Evolutionary conservation across 2,888 invertebrate genomes (phyloP).

Genomic region (Dicroscelio sp.): DNA sequence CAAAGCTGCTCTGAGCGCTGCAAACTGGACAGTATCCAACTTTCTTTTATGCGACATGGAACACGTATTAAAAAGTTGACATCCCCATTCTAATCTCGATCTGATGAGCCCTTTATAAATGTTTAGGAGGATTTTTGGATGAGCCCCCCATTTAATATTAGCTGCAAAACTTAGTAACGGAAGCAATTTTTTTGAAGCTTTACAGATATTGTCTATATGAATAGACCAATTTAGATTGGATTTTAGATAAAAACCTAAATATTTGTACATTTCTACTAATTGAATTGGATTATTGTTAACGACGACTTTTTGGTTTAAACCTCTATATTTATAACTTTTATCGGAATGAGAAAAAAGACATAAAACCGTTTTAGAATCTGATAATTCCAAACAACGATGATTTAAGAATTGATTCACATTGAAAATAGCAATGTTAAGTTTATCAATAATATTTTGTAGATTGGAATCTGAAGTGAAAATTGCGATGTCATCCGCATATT

Average conservation of each 20-base stretch:
- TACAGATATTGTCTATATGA: not conserved
- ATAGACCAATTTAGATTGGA: slow-evolving; percentile 15
- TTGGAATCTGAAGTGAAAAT: no score
- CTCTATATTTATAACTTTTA: not conserved
- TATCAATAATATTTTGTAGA: no score
- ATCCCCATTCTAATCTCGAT: slow-evolving; percentile 3
- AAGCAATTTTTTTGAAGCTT: not conserved
- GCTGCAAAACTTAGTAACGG: not conserved
- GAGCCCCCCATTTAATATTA: slow-evolving; percentile 30
- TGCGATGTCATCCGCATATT: not conserved
- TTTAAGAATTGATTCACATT: not conserved
- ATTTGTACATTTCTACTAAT: not conserved
- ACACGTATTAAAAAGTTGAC: not conserved
- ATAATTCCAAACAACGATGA: no score
- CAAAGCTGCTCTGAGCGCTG: not conserved
- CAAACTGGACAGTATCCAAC: not conserved
- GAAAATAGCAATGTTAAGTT: not conserved
- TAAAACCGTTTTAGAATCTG: not conserved
- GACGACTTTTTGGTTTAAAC: not conserved
- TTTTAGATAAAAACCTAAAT: slow-evolving; percentile 13
- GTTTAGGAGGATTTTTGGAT: not conserved
- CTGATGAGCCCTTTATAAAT: slow-evolving; percentile 18
- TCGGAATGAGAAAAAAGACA: not conserved
- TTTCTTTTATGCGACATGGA: not conserved
- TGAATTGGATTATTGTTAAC: not conserved